Evolutionary conservation across 2,797 vertebrate genomes (phyloP).

Genomic region (Simalia tracyae): DNA sequence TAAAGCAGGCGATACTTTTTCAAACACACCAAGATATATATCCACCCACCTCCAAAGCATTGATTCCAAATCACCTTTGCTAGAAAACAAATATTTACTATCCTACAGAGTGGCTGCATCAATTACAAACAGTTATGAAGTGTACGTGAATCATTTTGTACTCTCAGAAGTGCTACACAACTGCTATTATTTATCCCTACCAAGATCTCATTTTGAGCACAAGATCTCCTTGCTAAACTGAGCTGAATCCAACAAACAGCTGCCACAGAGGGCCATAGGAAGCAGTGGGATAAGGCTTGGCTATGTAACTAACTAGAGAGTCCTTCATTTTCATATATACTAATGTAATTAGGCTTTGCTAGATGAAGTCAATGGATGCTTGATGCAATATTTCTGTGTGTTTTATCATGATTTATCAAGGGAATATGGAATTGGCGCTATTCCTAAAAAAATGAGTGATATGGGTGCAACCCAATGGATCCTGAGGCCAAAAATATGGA

Average conservation of each 20-base stretch:
- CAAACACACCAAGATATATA: background rate
- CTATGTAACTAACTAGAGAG: background rate
- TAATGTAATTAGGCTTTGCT: background rate
- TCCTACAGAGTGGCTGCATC: background rate
- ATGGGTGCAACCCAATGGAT: conserved; percentile 5
- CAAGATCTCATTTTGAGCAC: background rate
- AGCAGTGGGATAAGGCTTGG: background rate
- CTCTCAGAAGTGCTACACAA: background rate
- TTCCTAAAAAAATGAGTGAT: conserved; percentile 17
- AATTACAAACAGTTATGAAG: too few relatives aligned
- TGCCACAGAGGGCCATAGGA: background rate
- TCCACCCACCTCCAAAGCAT: background rate
- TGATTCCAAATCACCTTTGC: background rate
- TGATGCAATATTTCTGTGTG: background rate
- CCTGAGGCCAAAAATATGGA: conserved; percentile 12
- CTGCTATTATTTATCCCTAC: background rate
- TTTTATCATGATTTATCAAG: conserved; percentile 4
- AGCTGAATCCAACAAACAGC: background rate
- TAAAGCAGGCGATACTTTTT: background rate
- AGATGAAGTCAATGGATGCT: background rate
- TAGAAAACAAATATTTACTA: background rate
- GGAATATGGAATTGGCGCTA: background rate
- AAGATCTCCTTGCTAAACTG: background rate
- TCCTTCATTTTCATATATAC: background rate
- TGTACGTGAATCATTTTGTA: background rate